phyloP scores from a whole-genome alignment of 2,797 vertebrate species.

The Bryconaethiops microstoma region DNA sequence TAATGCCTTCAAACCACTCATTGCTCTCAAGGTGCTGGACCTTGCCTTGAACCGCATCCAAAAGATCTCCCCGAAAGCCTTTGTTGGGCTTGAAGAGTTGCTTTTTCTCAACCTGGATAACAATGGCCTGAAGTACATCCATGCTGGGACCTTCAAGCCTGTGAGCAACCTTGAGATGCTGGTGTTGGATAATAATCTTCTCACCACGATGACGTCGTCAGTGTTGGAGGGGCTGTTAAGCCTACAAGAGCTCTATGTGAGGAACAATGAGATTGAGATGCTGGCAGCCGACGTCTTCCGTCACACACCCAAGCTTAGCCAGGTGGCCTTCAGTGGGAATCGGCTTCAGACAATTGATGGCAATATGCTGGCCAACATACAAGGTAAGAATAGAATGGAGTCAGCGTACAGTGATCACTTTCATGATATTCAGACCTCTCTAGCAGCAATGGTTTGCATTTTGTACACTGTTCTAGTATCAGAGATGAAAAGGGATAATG shows the following conservation, averaged over 20 bases:
- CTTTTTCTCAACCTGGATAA: conserved; percentile 81
- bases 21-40: conserved; percentile 78
- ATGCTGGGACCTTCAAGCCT: conserved; percentile 65
- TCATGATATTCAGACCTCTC: not conserved
- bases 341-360: conserved; percentile 75
- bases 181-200: conserved; percentile 79
- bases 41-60: conserved; percentile 77
- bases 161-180: conserved; percentile 76
- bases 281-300: conserved; percentile 73
- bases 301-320: conserved; percentile 72
- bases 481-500: not conserved
- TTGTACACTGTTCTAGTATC: not conserved
- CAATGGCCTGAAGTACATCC: conserved; percentile 74
- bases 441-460: not conserved
- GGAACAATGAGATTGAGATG: conserved; percentile 74
- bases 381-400: conserved; percentile 65
- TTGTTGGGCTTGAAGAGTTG: conserved; percentile 73
- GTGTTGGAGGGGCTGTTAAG: conserved; percentile 70
- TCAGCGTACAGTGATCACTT: not conserved
- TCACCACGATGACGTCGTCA: conserved; percentile 64
- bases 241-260: conserved; percentile 79
- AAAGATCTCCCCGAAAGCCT: conserved; percentile 72
- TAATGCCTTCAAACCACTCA: conserved; percentile 75
- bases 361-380: conserved; percentile 68
- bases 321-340: conserved; percentile 78